Percentiles rank a stretch among this genome's conserved stretches.
phyloP scores from a whole-genome alignment of 2,113 vertebrate genomes.

The Gambusia affinis region DNA sequence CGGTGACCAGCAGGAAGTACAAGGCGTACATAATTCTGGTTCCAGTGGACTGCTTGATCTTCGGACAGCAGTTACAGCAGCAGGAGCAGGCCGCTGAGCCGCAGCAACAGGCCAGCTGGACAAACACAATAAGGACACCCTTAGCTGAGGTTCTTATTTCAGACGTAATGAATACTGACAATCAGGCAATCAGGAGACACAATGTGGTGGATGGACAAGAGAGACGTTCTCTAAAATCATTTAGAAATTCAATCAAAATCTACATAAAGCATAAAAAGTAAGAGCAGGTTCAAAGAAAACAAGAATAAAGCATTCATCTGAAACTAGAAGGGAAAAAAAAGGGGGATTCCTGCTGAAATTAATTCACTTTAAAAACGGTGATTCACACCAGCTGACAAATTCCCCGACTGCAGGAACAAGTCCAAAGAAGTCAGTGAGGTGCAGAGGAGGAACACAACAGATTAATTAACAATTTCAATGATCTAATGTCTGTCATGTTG shows the following conservation, averaged over 20 bases:
- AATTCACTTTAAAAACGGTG: too few relatives aligned
- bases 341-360: too few relatives aligned
- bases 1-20: conserved; percentile 91
- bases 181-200: conserved; percentile 1
- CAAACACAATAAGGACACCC: conserved; percentile 5
- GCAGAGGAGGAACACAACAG: too few relatives aligned
- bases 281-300: neutral
- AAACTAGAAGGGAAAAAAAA: too few relatives aligned
- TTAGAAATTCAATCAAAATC: neutral
- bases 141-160: too few relatives aligned
- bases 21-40: conserved; percentile 95
- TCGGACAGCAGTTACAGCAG: conserved; percentile 93
- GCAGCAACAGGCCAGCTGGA: conserved; percentile 95
- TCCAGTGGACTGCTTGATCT: conserved; percentile 93
- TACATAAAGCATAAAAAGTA: neutral
- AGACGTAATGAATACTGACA: neutral
- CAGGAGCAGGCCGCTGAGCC: conserved; percentile 89
- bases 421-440: too few relatives aligned
- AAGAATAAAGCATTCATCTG: neutral
- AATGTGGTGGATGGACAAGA: neutral
- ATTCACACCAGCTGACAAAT: too few relatives aligned
- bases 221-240: neutral
- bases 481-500: too few relatives aligned
- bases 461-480: too few relatives aligned
- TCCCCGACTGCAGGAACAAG: too few relatives aligned